Base-by-base conservation (phyloP, 2,797 vertebrate genomes). In the Sebastiscus tertius region DNA sequence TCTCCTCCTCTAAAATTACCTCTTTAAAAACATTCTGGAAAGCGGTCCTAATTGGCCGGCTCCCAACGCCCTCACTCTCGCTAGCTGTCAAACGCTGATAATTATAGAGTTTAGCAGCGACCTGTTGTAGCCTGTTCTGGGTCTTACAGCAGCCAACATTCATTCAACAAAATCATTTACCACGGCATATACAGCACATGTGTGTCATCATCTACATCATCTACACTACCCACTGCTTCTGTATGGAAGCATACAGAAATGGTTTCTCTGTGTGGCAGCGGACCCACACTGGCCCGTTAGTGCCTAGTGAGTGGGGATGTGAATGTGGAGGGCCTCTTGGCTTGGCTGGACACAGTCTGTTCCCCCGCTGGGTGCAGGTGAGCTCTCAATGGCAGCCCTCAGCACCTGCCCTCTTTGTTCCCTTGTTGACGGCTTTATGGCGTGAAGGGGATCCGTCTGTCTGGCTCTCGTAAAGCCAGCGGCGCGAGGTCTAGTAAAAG, bases 381-480 rank as follows among this genome's bases (percentile, higher is more conserved):
- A 96, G 93, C 93, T 90, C 93, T 96, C 91, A 92, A 95, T 92
- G 62, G 88, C 91, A 89, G 88, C 88, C 93, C 90, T 91, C 90
- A 91, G 93, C 95, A 96, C 95, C 95, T 96, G 95, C 93, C 93
- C 88, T 90, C 94, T 95, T 96, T 96, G 95, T 96, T 94, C 83
- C 85, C 90, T 89, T 88, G 92, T 94, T 94, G 95, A 95, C 94
- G 92, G 94, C 92, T 96, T 96, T 95, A 95, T 88, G 90, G 95
- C 63, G 76, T 94, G 83, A 89, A 95, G 92, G 94, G 93, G 94
- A 92, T 93, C 93, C 84, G 88, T 94, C 94, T 92, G 94, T 92
- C 93, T 95, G 93, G 91, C 93, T 91, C 92, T 95, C 92, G 77
- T 95, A 96, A 96, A 95, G 92, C 89, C 91, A 93, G 90, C 90